A percentile compares a stretch with the other conserved stretches of the same genome.
These are phyloP conservation scores for Phrynosoma blainvillii DNA, from an alignment of 2,113 vertebrate species.

Conservation along the genomic window DNA sequence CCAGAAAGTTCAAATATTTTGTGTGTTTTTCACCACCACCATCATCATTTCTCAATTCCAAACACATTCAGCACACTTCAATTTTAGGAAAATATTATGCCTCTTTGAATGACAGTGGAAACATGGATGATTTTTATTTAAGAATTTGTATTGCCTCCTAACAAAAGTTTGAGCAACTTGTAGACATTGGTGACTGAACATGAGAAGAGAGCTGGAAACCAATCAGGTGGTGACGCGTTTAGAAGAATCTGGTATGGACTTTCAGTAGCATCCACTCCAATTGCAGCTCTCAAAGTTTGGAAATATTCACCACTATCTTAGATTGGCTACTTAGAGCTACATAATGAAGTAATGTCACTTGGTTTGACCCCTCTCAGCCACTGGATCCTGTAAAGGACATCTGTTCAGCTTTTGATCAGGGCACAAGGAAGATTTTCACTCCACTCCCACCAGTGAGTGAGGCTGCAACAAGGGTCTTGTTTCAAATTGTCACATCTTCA, in stretches of 20 bases:
- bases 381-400: no score
- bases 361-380: no score
- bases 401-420: no score
- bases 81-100: neutral
- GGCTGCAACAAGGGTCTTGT: no score
- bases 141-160: neutral
- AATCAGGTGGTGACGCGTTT: neutral
- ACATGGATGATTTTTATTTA: neutral
- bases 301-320: neutral
- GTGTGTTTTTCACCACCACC: neutral
- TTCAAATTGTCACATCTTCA: no score
- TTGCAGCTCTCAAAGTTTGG: neutral
- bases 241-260: neutral
- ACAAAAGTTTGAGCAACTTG: neutral
- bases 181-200: neutral
- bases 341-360: no score
- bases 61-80: constrained; percentile 1
- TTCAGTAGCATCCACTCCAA: neutral
- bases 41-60: neutral
- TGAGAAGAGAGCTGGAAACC: neutral
- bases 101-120: neutral
- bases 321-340: no score
- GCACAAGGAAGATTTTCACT: no score
- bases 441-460: no score
- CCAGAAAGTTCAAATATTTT: neutral